Conservation (phyloP, 2,797 vertebrate genomes). For the Lates japonicus region DNA sequence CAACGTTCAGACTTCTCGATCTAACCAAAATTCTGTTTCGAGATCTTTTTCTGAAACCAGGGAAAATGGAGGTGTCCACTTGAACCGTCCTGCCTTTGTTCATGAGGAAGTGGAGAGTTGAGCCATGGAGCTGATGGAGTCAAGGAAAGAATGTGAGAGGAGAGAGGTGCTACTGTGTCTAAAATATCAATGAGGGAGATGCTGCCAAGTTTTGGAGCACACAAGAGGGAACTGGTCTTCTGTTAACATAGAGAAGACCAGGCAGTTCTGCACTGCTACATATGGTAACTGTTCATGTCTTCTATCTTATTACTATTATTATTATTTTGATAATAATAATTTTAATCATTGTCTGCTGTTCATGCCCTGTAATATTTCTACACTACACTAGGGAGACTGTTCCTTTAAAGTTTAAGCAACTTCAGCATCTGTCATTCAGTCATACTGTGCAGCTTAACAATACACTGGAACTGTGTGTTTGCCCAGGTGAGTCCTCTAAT, state of each 20-base stretch:
- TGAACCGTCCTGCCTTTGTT: conserved; percentile 74
- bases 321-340: conserved; percentile 13
- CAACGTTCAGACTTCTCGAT: conserved; percentile 69
- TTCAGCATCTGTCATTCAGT: conserved; percentile 73
- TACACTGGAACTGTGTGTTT: conserved; percentile 70
- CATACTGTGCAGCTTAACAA: conserved; percentile 59
- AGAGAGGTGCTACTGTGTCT: conserved; percentile 82
- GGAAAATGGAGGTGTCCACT: conserved; percentile 70
- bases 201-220: conserved; percentile 75
- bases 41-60: conserved; percentile 69
- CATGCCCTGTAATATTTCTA: not conserved
- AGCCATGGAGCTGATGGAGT: conserved; percentile 79
- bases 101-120: conserved; percentile 73
- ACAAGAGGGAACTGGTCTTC: conserved; percentile 58
- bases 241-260: conserved; percentile 57
- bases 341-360: conserved; percentile 5
- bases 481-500: conserved; percentile 80
- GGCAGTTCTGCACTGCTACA: conserved; percentile 23
- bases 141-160: conserved; percentile 81
- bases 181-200: conserved; percentile 84
- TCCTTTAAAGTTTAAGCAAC: conserved; percentile 62
- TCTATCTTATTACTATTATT: not conserved
- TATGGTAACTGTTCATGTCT: conserved; percentile 16
- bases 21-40: conserved; percentile 72
- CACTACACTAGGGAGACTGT: conserved; percentile 34